A percentile compares a stretch with the other conserved stretches of the same genome.
phyloP scores from a whole-genome alignment of 2,113 vertebrate genomes.

The Trogon melanurus region DNA sequence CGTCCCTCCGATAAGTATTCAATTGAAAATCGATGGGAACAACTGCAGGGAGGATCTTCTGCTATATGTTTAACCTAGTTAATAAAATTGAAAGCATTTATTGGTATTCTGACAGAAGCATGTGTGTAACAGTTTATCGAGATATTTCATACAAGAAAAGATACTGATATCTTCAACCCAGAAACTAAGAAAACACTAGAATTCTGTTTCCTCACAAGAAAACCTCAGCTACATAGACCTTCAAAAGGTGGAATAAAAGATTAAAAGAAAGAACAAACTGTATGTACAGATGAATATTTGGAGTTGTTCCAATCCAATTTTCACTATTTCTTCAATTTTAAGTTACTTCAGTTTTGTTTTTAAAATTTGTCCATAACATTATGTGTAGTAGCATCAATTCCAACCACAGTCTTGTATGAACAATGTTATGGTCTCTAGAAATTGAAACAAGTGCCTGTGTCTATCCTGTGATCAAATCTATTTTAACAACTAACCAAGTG shows the following conservation, averaged over 20 bases:
- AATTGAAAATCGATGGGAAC: slow-evolving; percentile 93
- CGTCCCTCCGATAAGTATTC: slow-evolving; percentile 97
- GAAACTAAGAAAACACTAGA: neutral
- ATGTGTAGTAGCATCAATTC: neutral
- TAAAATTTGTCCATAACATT: neutral
- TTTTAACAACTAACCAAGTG: neutral
- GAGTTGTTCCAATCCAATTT: neutral
- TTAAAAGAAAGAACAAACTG: neutral
- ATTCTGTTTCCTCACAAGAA: neutral
- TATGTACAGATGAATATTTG: neutral
- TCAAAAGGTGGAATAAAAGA: neutral
- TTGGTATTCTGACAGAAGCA: neutral
- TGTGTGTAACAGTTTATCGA: neutral
- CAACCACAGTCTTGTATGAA: neutral
- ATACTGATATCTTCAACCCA: neutral
- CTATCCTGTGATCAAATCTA: neutral
- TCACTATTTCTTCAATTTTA: neutral
- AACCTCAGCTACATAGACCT: neutral
- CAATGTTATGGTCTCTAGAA: neutral
- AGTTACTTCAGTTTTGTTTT: neutral
- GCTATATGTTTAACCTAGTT: slow-evolving; percentile 87
- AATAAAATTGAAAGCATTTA: slow-evolving; percentile 5
- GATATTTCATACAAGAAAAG: neutral
- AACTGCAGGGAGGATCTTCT: slow-evolving; percentile 93
- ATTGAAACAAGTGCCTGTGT: neutral